phyloP scores from a whole-genome alignment of 1,140 invertebrate species.

The Euura lappo region DNA sequence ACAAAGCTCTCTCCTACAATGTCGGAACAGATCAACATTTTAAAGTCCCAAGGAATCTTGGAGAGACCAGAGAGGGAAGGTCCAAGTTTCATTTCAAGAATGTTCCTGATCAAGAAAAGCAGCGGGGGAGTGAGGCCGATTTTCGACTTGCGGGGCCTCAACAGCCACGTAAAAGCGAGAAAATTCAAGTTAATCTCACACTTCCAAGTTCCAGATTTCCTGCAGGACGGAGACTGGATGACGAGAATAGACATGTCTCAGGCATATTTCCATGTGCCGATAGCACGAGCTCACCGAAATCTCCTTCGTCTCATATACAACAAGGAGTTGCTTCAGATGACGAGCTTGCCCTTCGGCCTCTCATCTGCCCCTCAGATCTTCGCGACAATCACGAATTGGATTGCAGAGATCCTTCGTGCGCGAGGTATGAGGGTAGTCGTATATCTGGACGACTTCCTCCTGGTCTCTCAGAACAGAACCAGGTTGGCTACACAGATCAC shows the following conservation, averaged over 20 bases:
- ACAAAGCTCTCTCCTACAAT: constrained; percentile 29
- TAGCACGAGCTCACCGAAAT: constrained; percentile 33
- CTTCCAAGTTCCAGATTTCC: constrained; percentile 32
- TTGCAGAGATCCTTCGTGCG: constrained; percentile 37
- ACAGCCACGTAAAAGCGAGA: constrained; percentile 32
- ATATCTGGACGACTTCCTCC: constrained; percentile 39
- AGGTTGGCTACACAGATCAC: constrained; percentile 24
- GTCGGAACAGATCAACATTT: constrained; percentile 27
- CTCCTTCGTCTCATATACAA: constrained; percentile 39
- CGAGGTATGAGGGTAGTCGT: constrained; percentile 31
- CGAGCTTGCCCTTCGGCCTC: constrained; percentile 37
- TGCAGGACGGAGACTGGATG: constrained; percentile 43
- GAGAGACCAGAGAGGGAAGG: constrained; percentile 16
- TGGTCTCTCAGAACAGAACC: constrained; percentile 35
- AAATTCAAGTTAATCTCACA: constrained; percentile 39
- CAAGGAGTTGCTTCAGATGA: constrained; percentile 31
- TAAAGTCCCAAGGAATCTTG: constrained; percentile 27
- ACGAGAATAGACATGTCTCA: constrained; percentile 40
- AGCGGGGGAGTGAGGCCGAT: constrained; percentile 28
- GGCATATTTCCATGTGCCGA: constrained; percentile 43
- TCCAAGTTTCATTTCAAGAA: constrained; percentile 40
- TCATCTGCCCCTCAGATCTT: constrained; percentile 45
- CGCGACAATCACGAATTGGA: constrained; percentile 43
- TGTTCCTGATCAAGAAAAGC: constrained; percentile 39
- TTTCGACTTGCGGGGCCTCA: constrained; percentile 40